Conservation (phyloP, 2,888 invertebrate species). For the Chromoteleia sp. region DNA sequence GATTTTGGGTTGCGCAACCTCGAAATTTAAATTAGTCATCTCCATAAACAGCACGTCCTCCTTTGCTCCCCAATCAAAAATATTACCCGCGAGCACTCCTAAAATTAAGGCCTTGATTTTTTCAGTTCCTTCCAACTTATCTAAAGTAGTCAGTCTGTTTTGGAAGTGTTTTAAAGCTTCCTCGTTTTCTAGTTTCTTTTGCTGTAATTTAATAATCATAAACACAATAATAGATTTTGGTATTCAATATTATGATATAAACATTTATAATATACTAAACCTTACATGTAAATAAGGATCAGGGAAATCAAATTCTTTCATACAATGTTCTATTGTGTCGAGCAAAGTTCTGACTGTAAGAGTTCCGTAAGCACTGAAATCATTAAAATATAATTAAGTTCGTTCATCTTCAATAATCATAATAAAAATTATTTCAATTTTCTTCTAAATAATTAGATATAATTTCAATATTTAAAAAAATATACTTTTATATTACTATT, state of each 20-base stretch:
- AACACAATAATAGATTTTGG: not conserved
- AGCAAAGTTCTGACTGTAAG: conserved; percentile 95
- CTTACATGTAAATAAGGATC: conserved; percentile 90
- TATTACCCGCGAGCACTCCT: conserved; percentile 92
- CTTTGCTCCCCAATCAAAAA: conserved; percentile 99
- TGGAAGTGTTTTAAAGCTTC: conserved; percentile 90
- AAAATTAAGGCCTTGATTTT: conserved; percentile 85
- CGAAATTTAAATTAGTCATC: conserved; percentile 90
- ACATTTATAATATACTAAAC: not conserved
- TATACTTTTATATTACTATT: too few relatives aligned
- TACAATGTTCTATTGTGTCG: conserved; percentile 96
- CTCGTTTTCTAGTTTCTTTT: conserved; percentile 95
- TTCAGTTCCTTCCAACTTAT: conserved; percentile 86
- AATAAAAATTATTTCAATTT: too few relatives aligned
- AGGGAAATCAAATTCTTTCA: conserved; percentile 95
- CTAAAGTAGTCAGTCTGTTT: conserved; percentile 89
- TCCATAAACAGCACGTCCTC: conserved; percentile 94
- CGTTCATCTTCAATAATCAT: too few relatives aligned
- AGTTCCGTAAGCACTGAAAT: conserved; percentile 89
- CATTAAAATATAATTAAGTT: too few relatives aligned
- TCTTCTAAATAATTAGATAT: too few relatives aligned
- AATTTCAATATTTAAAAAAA: too few relatives aligned
- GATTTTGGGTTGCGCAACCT: conserved; percentile 92
- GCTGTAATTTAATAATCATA: conserved; percentile 84
- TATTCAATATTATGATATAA: not conserved